These are phyloP conservation scores for Papio anubis DNA, from an alignment of 2,113 vertebrate species.

Conservation along the genomic window DNA sequence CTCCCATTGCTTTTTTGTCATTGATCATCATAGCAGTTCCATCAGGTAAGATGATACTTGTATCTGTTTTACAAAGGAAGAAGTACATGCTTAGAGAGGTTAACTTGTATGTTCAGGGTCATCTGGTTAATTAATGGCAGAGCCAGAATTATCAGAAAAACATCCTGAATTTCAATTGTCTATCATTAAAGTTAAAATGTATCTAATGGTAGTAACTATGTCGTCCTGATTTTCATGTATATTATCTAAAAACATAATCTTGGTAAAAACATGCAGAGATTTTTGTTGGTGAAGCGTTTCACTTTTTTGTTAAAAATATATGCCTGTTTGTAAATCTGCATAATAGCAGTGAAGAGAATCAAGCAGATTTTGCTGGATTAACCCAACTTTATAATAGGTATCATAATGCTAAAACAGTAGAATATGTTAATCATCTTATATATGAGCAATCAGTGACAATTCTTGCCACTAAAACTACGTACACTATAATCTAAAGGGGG, in stretches of 20 bases:
- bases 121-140: neutral
- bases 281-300: conserved; percentile 3
- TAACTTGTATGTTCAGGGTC: neutral
- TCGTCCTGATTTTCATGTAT: neutral
- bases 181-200: neutral
- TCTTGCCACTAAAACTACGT: neutral
- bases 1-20: neutral
- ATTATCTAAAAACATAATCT: neutral
- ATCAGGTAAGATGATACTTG: neutral
- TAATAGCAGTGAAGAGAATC: neutral
- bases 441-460: neutral
- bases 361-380: neutral
- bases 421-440: neutral
- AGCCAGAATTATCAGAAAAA: neutral
- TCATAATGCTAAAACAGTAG: neutral
- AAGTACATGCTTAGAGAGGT: neutral
- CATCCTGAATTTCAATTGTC: neutral
- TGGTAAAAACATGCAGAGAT: neutral
- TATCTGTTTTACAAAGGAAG: neutral
- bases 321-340: neutral
- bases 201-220: neutral
- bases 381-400: neutral
- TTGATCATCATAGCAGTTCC: neutral
- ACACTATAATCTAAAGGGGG: neutral
- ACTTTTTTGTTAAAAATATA: neutral